phyloP scores from a whole-genome alignment of 2,797 vertebrate genomes.

The Ibycter americanus region DNA sequence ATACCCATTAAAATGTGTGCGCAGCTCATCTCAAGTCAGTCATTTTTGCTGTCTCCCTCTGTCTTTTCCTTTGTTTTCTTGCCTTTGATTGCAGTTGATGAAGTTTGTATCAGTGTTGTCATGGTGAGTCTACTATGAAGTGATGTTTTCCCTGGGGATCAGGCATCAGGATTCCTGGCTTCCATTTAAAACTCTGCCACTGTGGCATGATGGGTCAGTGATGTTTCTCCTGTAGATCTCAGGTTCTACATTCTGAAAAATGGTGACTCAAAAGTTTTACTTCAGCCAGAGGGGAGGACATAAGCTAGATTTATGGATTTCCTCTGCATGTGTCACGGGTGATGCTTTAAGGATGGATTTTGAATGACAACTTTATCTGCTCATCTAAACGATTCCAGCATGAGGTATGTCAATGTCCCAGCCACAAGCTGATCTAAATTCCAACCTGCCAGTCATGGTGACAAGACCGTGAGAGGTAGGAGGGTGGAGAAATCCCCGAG shows the following conservation, averaged over 20 bases:
- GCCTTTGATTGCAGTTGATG: background rate
- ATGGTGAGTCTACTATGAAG: background rate
- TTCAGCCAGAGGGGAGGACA: background rate
- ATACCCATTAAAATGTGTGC: slow-evolving; percentile 53
- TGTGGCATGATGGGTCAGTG: fast-evolving
- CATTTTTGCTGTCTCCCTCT: background rate
- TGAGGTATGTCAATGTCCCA: slow-evolving; percentile 39
- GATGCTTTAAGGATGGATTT: background rate
- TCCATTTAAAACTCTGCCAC: background rate
- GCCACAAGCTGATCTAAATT: slow-evolving; percentile 6
- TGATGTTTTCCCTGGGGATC: background rate
- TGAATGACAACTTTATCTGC: slow-evolving; percentile 21
- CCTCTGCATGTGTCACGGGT: background rate
- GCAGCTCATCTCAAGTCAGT: background rate
- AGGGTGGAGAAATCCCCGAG: background rate
- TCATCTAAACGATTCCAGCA: background rate
- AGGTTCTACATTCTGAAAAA: background rate
- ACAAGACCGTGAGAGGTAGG: background rate
- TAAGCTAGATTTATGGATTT: slow-evolving; percentile 11
- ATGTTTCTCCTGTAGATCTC: background rate
- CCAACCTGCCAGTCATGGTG: slow-evolving; percentile 30
- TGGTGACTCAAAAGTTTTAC: background rate
- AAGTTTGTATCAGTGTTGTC: slow-evolving; percentile 24
- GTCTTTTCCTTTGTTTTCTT: slow-evolving; percentile 3
- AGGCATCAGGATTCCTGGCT: background rate